phyloP scores from a whole-genome alignment of 1,140 invertebrate species.

The Drosophila azteca region DNA sequence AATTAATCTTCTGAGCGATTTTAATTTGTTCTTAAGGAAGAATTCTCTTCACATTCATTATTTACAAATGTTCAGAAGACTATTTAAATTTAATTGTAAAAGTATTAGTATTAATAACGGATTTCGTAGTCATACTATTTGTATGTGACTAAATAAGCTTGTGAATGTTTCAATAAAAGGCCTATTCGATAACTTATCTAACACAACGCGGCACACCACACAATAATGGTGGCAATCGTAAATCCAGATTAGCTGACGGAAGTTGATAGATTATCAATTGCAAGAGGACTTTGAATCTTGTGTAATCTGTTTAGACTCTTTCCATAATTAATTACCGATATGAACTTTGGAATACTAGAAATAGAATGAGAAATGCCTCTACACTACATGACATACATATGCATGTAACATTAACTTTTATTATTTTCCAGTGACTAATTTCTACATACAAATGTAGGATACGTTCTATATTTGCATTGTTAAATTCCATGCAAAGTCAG shows the following conservation, averaged over 20 bases:
- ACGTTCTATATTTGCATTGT: no score
- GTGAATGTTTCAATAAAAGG: background rate
- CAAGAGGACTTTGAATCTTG: conserved; percentile 33
- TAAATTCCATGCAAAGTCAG: no score
- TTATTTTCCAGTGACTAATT: no score
- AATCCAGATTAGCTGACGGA: conserved; percentile 30
- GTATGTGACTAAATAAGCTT: no score
- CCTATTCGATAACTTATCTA: conserved; percentile 4
- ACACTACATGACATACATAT: background rate
- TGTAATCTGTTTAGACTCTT: background rate
- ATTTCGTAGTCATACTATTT: no score
- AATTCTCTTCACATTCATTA: no score
- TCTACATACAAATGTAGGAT: no score
- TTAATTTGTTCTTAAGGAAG: background rate
- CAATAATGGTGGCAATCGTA: background rate
- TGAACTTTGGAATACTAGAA: background rate
- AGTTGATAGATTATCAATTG: conserved; percentile 31
- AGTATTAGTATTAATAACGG: no score
- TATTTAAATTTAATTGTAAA: no score
- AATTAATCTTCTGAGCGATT: conserved; percentile 5
- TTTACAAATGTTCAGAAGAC: no score
- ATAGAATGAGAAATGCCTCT: background rate
- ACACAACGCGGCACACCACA: background rate
- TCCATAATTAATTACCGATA: background rate
- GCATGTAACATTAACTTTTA: background rate